Percentiles rank a stretch among this genome's conserved stretches.
Conservation (phyloP, 2,113 vertebrate species). For the Syrmaticus mikado region DNA sequence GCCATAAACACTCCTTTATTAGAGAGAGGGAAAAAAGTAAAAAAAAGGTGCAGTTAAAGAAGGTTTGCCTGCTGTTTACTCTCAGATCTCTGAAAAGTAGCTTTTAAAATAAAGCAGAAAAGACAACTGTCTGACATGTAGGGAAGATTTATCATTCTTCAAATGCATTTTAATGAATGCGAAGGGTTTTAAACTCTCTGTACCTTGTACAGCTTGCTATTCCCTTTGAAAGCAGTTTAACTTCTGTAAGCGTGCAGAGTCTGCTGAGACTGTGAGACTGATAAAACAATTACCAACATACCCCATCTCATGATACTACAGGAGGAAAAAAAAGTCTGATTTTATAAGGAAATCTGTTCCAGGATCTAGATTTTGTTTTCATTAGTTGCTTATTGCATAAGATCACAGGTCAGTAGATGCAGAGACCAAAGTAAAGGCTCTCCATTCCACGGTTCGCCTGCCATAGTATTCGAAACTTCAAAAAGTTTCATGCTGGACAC, state of each 20-base stretch:
- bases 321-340: neutral
- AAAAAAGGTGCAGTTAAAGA: constrained; percentile 25
- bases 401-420: constrained; percentile 52
- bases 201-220: neutral
- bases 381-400: constrained; percentile 47
- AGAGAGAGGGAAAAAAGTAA: neutral
- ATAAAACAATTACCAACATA: constrained; percentile 3
- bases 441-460: constrained; percentile 49
- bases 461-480: constrained; percentile 66
- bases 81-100: constrained; percentile 63
- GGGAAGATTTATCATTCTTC: constrained; percentile 67
- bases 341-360: constrained; percentile 41
- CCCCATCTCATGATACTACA: neutral
- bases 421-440: constrained; percentile 13
- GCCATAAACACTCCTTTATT: constrained; percentile 64
- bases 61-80: constrained; percentile 40
- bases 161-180: constrained; percentile 72
- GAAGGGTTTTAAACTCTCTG: constrained; percentile 42
- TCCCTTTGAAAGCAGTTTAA: constrained; percentile 50
- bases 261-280: neutral
- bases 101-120: constrained; percentile 75
- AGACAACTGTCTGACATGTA: constrained; percentile 39
- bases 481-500: constrained; percentile 46
- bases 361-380: constrained; percentile 42
- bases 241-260: constrained; percentile 13